Conservation (phyloP, 2,113 vertebrate genomes). For the Symphodus melops region DNA sequence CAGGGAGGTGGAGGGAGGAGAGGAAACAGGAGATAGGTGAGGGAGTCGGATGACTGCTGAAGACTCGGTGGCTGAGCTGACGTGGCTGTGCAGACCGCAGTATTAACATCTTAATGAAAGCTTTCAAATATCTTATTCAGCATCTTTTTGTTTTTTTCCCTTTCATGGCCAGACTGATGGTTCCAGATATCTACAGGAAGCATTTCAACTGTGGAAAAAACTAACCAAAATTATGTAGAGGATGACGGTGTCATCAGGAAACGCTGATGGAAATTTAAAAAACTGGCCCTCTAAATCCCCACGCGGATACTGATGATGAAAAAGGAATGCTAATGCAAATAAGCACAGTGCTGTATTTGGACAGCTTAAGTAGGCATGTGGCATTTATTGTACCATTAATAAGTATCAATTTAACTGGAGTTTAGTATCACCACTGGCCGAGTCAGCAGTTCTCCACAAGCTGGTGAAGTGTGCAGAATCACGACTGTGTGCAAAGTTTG, state of each 20-base stretch:
- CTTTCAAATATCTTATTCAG: conserved; percentile 44
- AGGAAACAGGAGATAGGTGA: conserved; percentile 39
- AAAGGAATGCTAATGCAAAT: conserved; percentile 31
- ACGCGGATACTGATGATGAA: background rate
- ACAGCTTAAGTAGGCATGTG: background rate
- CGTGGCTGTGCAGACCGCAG: conserved; percentile 48
- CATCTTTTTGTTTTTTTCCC: conserved; percentile 41
- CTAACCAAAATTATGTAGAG: conserved; percentile 42
- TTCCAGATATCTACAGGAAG: conserved; percentile 35
- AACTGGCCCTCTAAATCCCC: background rate
- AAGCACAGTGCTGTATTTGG: conserved; percentile 15
- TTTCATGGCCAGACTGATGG: conserved; percentile 37
- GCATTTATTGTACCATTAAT: conserved; percentile 17
- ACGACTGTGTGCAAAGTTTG: background rate
- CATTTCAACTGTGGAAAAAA: conserved; percentile 45
- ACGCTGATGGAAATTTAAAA: conserved; percentile 42
- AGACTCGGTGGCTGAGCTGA: conserved; percentile 37
- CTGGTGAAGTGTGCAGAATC: background rate
- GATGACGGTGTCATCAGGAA: conserved; percentile 12
- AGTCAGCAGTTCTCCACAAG: conserved; percentile 24
- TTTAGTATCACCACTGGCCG: background rate
- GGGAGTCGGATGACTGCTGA: conserved; percentile 33
- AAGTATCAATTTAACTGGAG: conserved; percentile 18
- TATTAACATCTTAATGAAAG: conserved; percentile 33
- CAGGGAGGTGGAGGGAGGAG: conserved; percentile 6